Evolutionary conservation across 1,140 invertebrate species (phyloP).

Genomic region (Dendrolimus punctatus): DNA sequence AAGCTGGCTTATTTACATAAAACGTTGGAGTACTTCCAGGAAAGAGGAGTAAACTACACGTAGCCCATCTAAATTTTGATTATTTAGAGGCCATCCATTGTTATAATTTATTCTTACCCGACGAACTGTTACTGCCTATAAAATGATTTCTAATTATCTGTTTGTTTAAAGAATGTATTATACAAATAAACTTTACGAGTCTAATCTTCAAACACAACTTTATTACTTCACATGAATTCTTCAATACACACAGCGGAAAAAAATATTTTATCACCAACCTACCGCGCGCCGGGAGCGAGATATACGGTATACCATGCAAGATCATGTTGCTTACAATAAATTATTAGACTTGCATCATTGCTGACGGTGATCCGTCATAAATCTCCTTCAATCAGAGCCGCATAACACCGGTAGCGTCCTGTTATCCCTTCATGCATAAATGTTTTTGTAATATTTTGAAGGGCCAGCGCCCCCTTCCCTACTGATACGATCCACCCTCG

Average conservation of each 20-base stretch:
- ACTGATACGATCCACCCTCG: slow-evolving; percentile 35
- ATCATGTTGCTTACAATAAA: slow-evolving; percentile 23
- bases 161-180: slow-evolving; percentile 64
- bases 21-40: slow-evolving; percentile 9
- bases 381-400: slow-evolving; percentile 42
- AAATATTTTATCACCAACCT: slow-evolving; percentile 35
- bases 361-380: slow-evolving; percentile 29
- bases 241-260: slow-evolving; percentile 32
- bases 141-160: slow-evolving; percentile 55
- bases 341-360: slow-evolving; percentile 20
- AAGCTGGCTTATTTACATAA: slow-evolving; percentile 9
- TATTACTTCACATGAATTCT: slow-evolving; percentile 64
- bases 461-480: slow-evolving; percentile 37
- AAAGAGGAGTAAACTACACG: slow-evolving; percentile 10
- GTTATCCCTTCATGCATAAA: slow-evolving; percentile 68
- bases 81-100: slow-evolving; percentile 27
- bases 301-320: slow-evolving; percentile 10
- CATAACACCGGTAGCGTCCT: slow-evolving; percentile 50
- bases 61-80: slow-evolving; percentile 17
- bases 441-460: slow-evolving; percentile 65
- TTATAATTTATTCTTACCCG: slow-evolving; percentile 36
- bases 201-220: slow-evolving; percentile 54
- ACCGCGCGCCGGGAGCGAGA: slow-evolving; percentile 24
- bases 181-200: slow-evolving; percentile 68
- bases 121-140: slow-evolving; percentile 32